Percentiles rank a stretch among this genome's conserved stretches.
Conservation (phyloP, 1,140 invertebrate genomes). For the Drosophila lini region DNA sequence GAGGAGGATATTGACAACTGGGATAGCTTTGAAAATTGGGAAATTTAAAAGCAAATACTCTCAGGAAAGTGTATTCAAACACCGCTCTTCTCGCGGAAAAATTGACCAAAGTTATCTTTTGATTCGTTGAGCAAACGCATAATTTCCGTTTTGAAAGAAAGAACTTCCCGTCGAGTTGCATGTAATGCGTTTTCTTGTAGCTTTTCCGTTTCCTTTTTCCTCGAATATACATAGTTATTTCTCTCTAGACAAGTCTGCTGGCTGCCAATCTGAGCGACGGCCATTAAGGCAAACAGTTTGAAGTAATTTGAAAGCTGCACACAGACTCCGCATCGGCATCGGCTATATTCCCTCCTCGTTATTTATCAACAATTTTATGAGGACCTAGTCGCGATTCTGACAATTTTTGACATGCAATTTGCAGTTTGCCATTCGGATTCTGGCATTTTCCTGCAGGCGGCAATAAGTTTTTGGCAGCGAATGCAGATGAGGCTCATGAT, state of each 20-base stretch:
- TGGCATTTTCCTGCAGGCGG: constrained; percentile 28
- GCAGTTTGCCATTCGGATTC: constrained; percentile 30
- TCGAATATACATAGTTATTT: constrained; percentile 7
- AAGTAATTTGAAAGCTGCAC: constrained; percentile 58
- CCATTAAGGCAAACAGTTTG: constrained; percentile 74
- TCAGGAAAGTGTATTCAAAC: constrained; percentile 20
- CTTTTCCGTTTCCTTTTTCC: constrained; percentile 10
- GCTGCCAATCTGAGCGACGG: constrained; percentile 69
- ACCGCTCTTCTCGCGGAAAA: accelerated
- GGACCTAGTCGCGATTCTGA: constrained; percentile 24
- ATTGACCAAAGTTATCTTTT: constrained; percentile 13
- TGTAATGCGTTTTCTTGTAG: constrained; percentile 70
- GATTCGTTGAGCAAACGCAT: constrained; percentile 53
- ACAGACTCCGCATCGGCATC: constrained; percentile 23
- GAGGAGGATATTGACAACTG: constrained; percentile 44
- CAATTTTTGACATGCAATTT: constrained; percentile 73
- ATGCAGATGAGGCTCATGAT: constrained; percentile 38
- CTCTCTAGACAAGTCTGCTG: constrained; percentile 58
- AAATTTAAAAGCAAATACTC: constrained; percentile 13
- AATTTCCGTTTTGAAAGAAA: constrained; percentile 62
- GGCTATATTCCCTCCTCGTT: constrained; percentile 6
- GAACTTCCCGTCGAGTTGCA: constrained; percentile 50
- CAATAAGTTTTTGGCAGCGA: constrained; percentile 46
- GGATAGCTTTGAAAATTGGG: constrained; percentile 26
- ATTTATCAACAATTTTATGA: constrained; percentile 54